Base-by-base conservation (phyloP, 2,113 vertebrate genomes). In the Mus spicilegus region DNA sequence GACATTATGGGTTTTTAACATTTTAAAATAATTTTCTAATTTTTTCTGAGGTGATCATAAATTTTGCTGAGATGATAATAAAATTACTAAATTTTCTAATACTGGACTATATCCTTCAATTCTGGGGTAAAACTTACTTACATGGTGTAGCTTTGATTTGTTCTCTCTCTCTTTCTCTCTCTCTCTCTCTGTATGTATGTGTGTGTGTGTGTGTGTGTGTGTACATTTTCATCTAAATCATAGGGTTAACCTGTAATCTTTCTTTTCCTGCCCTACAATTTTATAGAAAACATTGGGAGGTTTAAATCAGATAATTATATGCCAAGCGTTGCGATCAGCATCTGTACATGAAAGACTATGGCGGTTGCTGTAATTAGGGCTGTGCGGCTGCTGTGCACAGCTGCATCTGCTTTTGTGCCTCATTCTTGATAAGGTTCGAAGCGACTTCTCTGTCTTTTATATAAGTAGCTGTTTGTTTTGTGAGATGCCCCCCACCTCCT, bases 1-100 rank as follows among this genome's bases (percentile, higher is more conserved):
- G 93, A 84, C 17, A 70, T 36, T 36, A 54, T 91, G 7, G 72
- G 0, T 78, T 87, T 89, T 89, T 11, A 93, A 93, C 56, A 82
- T 80, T 61, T 88, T 84, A 61, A 86, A 93, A 85, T 92, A 82
- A 63, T 82, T 88, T 93, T 90, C 28, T 77, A 82, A 22, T 56
- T 78, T 56, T 33, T 30, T 16, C 75, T 36, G 58, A 61, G 56
- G 39, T 63, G 24, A 61, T 28, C n/a, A 63, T 42, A 63, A 63
- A 42, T 30, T 61, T 46, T 88, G 67, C 75, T 96, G 12, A 95
- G 12, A 67, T 89, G 73, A 76, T 81, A 46, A 77, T 49, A 69
- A 61, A 82, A 9, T 95, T 84, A 63, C n/a, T 76, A 88, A 22
- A 85, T 85, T 94, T 96, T 92, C 76, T 87, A 49, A 96, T 85